Evolutionary conservation across 2,797 vertebrate species (phyloP), one percentile per base, ranked within the genome.

Genomic region (Rhincodon typus): DNA sequence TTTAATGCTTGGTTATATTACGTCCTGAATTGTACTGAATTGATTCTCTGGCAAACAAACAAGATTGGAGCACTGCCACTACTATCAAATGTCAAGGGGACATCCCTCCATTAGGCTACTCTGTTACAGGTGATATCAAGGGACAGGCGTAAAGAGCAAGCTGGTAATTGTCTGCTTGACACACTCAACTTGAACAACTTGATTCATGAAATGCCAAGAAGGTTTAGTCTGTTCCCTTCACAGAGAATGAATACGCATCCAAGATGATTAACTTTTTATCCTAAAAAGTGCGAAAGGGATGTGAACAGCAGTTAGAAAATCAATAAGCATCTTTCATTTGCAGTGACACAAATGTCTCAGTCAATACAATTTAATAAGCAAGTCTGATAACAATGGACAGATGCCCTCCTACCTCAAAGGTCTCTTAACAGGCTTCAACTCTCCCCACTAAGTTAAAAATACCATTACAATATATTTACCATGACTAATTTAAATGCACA

Each of bases 281-380:
- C 98, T 97, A 97, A 97, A 98, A 98, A 98, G 98, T 97, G 97
- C 96, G 97, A 98, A 98, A 98, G 98, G 98, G 98, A 99, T 98
- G 99, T 98, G 98, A 99, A 97, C 98, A 98, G 98, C 98, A 98
- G 98, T 98, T 98, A 98, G 98, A 98, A 98, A 99, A 99, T 99
- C 99, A 99, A 99, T 99, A 98, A 98, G 98, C 98, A 98, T 98
- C 98, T 98, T 98, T 99, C 99, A 99, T 99, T 99, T 98, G 98
- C 98, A 97, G 98, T 98, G 98, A 99, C 99, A 99, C 98, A 98
- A 98, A 99, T 99, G 99, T 99, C 99, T 99, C 99, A 99, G 99
- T 99, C 99, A 99, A 99, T 99, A 99, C 98, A 98, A 99, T 98
- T 99, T 99, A 99, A 99, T 98, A 99, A 99, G 99, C 98, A 98